Evolutionary conservation across 2,888 invertebrate genomes (phyloP), one percentile per base, ranked within the genome.

Genomic region (Drosophila stalkeri): DNA sequence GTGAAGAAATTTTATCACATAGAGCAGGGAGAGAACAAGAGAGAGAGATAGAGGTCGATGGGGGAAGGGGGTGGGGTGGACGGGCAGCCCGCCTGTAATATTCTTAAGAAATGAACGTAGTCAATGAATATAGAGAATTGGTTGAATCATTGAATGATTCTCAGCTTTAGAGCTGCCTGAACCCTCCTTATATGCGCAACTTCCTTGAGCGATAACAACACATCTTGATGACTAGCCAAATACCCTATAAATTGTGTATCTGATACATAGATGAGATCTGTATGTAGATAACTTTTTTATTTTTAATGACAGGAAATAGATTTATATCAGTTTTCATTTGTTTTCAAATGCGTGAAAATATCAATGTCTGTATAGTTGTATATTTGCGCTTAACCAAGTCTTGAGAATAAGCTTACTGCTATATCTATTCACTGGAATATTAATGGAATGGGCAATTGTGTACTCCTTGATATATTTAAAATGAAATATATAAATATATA

Each of bases 111-210:
- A 14, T 49, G 51, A 44, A 39, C 20, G 49, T 44, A 59, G 52
- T 69, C 69, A 69, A 69, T 69, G 70, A 54, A 54, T 54, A 55
- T 47, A 23, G 47, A 31, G 43, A 70, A 55, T 68, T 59, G 51
- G 57, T 41, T 68, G 68, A 52, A 51, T 69, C 69, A 67, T 67
- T 64, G 41, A 71, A 71, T 72, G 71, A 64, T 54, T 59, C 56
- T 49, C 31, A 49, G 67, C 49, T 67, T 67, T 41, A 6, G 39
- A 60, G 16, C 31, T 33, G 49, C 31, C 37, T 20, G 31, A 39
- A 16, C 27, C 11, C 49, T 51, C 51, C 51, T 51, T 49, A 18
- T 14, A 39, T 27, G 47, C 27, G 5, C 47, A 14, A 35, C 51
- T 31, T 65, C 52, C 44, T 46, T 16, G n/a, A n/a, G 8, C 18